These are phyloP conservation scores for Sebastes iracundus DNA, from an alignment of 2,797 vertebrate genomes.

Conservation along the genomic window DNA sequence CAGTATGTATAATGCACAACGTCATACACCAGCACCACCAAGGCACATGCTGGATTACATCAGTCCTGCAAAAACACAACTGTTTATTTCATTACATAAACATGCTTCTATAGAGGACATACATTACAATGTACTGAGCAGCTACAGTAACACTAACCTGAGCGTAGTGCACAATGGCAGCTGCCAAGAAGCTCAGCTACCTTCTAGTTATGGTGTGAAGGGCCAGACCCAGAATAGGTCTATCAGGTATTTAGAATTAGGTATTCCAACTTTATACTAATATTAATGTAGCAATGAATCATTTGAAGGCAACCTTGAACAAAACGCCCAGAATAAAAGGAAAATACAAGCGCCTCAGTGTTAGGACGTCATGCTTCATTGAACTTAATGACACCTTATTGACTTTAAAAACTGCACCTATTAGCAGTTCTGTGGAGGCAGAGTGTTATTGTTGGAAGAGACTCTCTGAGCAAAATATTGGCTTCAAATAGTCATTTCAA, in stretches of 20 bases:
- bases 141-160: background rate
- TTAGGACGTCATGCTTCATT: conserved; percentile 14
- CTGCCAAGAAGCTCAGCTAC: background rate
- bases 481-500: conserved; percentile 13
- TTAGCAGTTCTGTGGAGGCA: conserved; percentile 33
- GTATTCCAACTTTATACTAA: background rate
- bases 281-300: conserved; percentile 22
- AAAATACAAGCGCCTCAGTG: conserved; percentile 3
- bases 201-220: background rate
- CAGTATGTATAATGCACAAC: background rate
- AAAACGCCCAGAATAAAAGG: conserved; percentile 24
- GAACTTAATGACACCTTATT: conserved; percentile 20
- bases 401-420: conserved; percentile 29
- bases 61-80: background rate
- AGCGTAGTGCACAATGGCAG: background rate
- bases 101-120: background rate
- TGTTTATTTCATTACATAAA: conserved; percentile 18
- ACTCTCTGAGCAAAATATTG: conserved; percentile 6
- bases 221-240: background rate
- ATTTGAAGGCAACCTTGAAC: conserved; percentile 11
- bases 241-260: conserved; percentile 13
- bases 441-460: conserved; percentile 36
- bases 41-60: conserved; percentile 16
- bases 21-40: background rate
- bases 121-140: conserved; percentile 1